Conservation (phyloP, 2,797 vertebrate genomes). For the Fistularia tabacaria region DNA sequence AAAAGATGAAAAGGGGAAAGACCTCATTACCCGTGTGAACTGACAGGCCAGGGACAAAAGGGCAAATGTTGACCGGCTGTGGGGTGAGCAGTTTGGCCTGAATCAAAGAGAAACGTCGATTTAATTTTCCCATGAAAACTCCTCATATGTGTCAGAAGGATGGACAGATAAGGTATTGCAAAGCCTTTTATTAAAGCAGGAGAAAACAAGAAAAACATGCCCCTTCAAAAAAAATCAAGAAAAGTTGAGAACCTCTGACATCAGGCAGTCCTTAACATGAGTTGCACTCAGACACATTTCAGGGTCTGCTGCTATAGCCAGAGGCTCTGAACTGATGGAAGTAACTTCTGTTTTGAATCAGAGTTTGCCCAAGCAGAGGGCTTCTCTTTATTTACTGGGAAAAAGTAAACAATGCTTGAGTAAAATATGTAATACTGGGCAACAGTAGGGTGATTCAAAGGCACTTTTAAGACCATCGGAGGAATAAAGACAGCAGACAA, state of each 20-base stretch:
- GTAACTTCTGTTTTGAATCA: constrained; percentile 14
- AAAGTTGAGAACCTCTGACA: constrained; percentile 36
- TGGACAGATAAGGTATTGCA: constrained; percentile 37
- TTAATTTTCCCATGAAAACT: constrained; percentile 1
- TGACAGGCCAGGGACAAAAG: constrained; percentile 25
- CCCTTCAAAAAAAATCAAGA: constrained; percentile 37
- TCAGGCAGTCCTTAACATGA: constrained; percentile 3
- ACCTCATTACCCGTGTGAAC: constrained; percentile 48
- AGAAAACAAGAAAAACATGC: constrained; percentile 34
- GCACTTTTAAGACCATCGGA: constrained; percentile 44
- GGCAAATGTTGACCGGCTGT: constrained; percentile 30
- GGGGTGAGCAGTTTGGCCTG: background rate
- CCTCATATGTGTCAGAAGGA: constrained; percentile 7
- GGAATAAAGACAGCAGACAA: constrained; percentile 28
- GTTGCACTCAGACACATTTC: constrained; percentile 7
- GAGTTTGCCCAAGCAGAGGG: constrained; percentile 15
- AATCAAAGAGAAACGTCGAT: constrained; percentile 1
- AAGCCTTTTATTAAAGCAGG: constrained; percentile 67
- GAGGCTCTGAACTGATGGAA: constrained; percentile 15
- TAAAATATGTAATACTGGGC: constrained; percentile 15
- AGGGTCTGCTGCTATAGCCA: constrained; percentile 11
- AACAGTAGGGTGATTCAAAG: constrained; percentile 36
- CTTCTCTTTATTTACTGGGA: constrained; percentile 42
- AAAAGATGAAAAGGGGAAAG: constrained; percentile 22
- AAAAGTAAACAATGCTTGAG: constrained; percentile 37